Evolutionary conservation across 2,888 invertebrate species (phyloP).

Genomic region (Gortyna flavago): DNA sequence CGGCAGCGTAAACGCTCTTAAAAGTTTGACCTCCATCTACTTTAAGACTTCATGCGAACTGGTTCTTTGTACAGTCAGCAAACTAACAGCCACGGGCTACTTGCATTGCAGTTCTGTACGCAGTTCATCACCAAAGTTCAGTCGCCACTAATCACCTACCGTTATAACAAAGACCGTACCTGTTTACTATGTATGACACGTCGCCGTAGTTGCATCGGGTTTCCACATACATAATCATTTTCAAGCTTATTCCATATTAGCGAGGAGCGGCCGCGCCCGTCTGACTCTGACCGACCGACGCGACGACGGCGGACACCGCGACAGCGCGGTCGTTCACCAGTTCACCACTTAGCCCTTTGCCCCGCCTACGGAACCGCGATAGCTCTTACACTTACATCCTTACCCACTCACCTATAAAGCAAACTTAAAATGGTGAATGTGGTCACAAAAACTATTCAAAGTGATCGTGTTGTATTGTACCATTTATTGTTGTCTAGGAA

Average conservation of each 20-base stretch:
- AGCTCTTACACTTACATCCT: constrained; percentile 37
- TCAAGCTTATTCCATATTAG: constrained; percentile 66
- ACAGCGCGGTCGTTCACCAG: constrained; percentile 79
- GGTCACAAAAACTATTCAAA: constrained; percentile 19
- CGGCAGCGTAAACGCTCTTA: too few species aligned
- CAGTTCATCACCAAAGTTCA: constrained; percentile 24
- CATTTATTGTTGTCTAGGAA: not conserved
- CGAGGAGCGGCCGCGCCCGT: constrained; percentile 54
- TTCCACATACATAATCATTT: constrained; percentile 63
- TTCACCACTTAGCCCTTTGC: constrained; percentile 79
- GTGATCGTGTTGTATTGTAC: not conserved
- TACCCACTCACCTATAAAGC: constrained; percentile 57
- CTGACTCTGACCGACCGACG: too few species aligned
- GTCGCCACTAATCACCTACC: constrained; percentile 30
- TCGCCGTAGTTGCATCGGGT: constrained; percentile 49
- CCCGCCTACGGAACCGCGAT: constrained; percentile 73
- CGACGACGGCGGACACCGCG: constrained; percentile 61
- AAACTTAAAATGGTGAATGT: constrained; percentile 25
- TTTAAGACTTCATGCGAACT: not conserved
- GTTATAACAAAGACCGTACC: constrained; percentile 46
- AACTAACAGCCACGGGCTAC: not conserved
- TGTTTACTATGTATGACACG: constrained; percentile 51
- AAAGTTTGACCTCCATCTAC: not conserved
- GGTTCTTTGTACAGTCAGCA: not conserved
- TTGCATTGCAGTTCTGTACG: not conserved